Evolutionary conservation across 1,140 invertebrate genomes (phyloP).

Genomic region (Papilio machaon): DNA sequence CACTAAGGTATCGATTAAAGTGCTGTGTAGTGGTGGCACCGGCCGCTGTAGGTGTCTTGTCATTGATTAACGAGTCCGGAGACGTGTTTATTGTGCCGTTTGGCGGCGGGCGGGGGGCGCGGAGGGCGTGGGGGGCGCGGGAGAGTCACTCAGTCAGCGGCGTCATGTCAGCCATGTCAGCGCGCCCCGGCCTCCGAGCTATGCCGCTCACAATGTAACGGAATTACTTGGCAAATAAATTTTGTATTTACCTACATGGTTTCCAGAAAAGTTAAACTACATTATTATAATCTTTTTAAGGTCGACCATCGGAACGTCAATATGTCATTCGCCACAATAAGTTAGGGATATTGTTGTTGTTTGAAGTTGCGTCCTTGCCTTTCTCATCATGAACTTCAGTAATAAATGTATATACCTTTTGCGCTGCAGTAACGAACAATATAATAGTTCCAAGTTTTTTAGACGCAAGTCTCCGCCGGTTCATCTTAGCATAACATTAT

Average conservation of each 20-base stretch:
- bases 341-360: neutral
- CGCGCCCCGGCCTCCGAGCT: neutral
- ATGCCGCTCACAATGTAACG: neutral
- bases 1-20: conserved; percentile 10
- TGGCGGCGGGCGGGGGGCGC: neutral
- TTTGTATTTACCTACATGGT: neutral
- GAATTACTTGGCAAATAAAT: conserved; percentile 27
- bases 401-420: neutral
- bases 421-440: neutral
- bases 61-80: conserved; percentile 71
- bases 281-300: neutral
- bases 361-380: neutral
- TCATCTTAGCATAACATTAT: neutral
- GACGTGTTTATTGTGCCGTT: conserved; percentile 74
- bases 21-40: conserved; percentile 38
- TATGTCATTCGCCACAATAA: neutral
- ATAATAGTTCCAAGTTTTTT: neutral
- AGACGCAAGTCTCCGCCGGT: neutral
- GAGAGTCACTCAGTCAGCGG: conserved; percentile 58
- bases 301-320: too few species aligned
- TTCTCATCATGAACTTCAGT: neutral
- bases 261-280: neutral
- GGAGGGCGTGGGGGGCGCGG: conserved; percentile 34
- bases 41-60: conserved; percentile 62
- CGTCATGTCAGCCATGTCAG: conserved; percentile 49